Base-by-base conservation (phyloP, 2,797 vertebrate species). In the Acropternis orthonyx region DNA sequence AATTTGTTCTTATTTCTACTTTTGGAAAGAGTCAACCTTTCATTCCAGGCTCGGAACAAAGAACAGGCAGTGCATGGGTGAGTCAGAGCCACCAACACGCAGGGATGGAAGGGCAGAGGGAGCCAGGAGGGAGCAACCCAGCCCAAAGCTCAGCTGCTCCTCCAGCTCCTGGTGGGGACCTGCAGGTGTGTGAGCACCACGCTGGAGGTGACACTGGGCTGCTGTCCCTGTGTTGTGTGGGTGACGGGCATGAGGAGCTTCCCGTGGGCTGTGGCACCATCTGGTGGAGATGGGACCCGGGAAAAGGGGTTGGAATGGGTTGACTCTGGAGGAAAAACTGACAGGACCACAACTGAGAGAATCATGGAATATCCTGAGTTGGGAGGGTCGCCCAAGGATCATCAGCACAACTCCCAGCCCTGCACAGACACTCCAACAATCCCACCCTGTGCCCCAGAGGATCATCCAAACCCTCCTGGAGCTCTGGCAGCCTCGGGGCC, bases 241-340 rank as follows among this genome's bases (percentile, higher is more conserved):
- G 21, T 2, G 49, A 48, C 58, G 58, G 21, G 21, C 1, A 55
- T 14, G 4, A 39, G 13, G n/a, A 2, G 13, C 21, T 66, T 76
- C 36, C 55, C 5, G 0, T 8, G 79, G n/a, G 82, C 85, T 84
- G 32, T 77, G 71, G 92, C 94, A 71, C 96, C 97, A 97, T 16
- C 97, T 96, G 26, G 85, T 85, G 97, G 96, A 89, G 43, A 85
- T 1, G 8, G 46, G 30, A 23, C 49, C 8, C 1, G 24, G 7
- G 30, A 54, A 62, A 61, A 15, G 0, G 0, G 12, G 2, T 6
- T 63, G 34, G 77, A 56, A 59, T 10, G 12, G 48, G 46, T 17
- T 4, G 32, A 85, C 51, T 44, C 37, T 52, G 51, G 44, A 56
- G 32, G 20, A 7, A 44, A 55, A 76, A 21, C 49, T 10, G 65